Evolutionary conservation across 1,140 invertebrate species (phyloP).

Genomic region (Lepidostoma basale): DNA sequence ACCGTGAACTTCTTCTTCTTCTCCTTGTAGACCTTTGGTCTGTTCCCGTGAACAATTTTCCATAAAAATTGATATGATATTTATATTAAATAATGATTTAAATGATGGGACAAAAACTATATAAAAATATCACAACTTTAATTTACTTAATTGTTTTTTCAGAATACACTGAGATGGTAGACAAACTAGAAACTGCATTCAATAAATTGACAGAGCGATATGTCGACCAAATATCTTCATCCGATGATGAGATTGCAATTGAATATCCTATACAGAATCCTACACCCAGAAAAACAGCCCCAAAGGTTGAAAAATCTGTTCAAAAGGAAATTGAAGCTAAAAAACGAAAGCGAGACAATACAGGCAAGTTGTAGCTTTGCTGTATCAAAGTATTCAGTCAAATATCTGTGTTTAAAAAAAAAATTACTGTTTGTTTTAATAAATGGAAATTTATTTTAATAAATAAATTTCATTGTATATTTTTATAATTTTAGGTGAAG

Average conservation of each 20-base stretch:
- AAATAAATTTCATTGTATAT: neutral
- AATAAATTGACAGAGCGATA: slow-evolving; percentile 79
- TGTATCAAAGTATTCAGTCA: too few relatives aligned
- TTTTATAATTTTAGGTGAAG: slow-evolving; percentile 34
- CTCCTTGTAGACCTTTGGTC: too few relatives aligned
- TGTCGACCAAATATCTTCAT: slow-evolving; percentile 78
- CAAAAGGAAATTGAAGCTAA: slow-evolving; percentile 31
- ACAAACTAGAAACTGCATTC: slow-evolving; percentile 79
- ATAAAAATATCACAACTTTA: too few relatives aligned
- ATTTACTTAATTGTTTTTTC: slow-evolving; percentile 48
- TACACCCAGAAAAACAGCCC: slow-evolving; percentile 50
- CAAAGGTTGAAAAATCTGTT: slow-evolving; percentile 45
- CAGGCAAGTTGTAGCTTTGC: slow-evolving; percentile 20
- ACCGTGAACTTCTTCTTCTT: too few relatives aligned
- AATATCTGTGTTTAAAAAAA: too few relatives aligned
- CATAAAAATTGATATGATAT: too few relatives aligned
- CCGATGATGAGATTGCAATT: slow-evolving; percentile 75
- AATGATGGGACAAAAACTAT: too few relatives aligned
- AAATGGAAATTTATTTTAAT: too few relatives aligned
- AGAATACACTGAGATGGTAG: slow-evolving; percentile 90
- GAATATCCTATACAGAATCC: slow-evolving; percentile 66
- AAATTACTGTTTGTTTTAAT: too few relatives aligned
- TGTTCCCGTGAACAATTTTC: too few relatives aligned
- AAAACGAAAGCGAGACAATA: slow-evolving; percentile 37
- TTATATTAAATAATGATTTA: too few relatives aligned